Percentiles rank a stretch among this genome's conserved stretches.
These are phyloP conservation scores for Edolisoma coerulescens DNA, from an alignment of 2,113 vertebrate species.

Conservation along the genomic window DNA sequence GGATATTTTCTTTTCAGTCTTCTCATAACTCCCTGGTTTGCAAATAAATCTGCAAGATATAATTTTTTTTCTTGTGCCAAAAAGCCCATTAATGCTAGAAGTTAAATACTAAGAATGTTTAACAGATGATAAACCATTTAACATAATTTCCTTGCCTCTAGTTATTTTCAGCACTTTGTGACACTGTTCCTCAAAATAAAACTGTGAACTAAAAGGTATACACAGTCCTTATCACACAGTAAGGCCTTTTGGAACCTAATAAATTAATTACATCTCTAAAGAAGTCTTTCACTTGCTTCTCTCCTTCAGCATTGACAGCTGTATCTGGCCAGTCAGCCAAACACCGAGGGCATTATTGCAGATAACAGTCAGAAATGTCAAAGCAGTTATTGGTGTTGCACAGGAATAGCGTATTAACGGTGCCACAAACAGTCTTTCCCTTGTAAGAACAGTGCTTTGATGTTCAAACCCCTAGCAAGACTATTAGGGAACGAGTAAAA, in stretches of 20 bases:
- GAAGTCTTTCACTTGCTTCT: neutral
- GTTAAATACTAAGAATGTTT: slow-evolving; percentile 34
- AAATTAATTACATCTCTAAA: slow-evolving; percentile 3
- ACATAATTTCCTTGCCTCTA: neutral
- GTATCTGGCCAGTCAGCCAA: neutral
- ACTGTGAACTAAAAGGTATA: neutral
- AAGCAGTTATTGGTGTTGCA: neutral
- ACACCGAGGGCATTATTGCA: neutral
- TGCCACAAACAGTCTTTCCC: slow-evolving; percentile 1
- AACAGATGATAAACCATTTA: slow-evolving; percentile 38
- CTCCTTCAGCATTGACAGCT: neutral
- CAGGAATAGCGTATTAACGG: neutral
- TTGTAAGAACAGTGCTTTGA: neutral
- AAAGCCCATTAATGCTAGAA: slow-evolving; percentile 19
- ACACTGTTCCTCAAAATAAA: neutral
- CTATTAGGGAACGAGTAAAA: neutral
- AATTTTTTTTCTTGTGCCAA: slow-evolving; percentile 6
- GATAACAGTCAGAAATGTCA: slow-evolving; percentile 6
- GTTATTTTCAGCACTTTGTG: slow-evolving; percentile 3
- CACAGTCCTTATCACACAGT: neutral
- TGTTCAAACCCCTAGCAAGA: slow-evolving; percentile 12
- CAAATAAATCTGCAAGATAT: slow-evolving; percentile 1
- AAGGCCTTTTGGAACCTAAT: neutral
- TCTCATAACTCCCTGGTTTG: slow-evolving; percentile 15
- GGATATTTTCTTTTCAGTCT: neutral